Base-by-base conservation (phyloP, 2,797 vertebrate species). In the Atherinosoma microstoma region DNA sequence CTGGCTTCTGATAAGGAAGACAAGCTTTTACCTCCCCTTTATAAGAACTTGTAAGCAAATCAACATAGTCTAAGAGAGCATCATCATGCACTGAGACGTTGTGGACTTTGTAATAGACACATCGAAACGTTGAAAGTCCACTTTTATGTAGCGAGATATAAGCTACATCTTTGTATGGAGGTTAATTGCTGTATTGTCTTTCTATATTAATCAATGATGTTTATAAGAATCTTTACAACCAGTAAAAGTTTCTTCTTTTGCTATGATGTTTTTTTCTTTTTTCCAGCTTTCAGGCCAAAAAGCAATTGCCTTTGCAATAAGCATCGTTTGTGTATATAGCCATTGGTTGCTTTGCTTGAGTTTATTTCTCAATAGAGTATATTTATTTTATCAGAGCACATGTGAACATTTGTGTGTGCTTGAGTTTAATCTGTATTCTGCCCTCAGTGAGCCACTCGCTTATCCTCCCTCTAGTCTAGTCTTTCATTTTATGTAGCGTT, bases 401-500 rank as follows among this genome's bases (percentile, higher is more conserved):
- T 81, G 73, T 68, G 40, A 56, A 73, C 78, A 67, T 73, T 64
- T 84, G 75, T 70, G 61, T 80, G 59, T 61, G 65, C 0, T 27
- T 57, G 62, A 72, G 24, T 54, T 51, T 77, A 64, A 58, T 78
- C 73, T 79, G 61, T 65, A 40, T 15, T 35, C n/a, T 49, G 20
- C 29, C 56, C 42, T 74, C 32, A 40, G 69, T 20, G 18, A 80
- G 67, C 34, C 72, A 5, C 64, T 36, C 90, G 75, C 80, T 79
- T 87, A 69, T 77, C 67, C 64, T 87, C 77, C 60, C 65, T 66
- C 49, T 68, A 63, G 69, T 82, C 77, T 75, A 49, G 72, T 75
- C 76, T 83, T 88, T 84, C 61, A 87, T 90, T 93, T 91, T 81
- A 89, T 78, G 75, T 88, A 75, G 76, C 63, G 83, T 88, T 88